Conservation (phyloP, 2,888 invertebrate species). For the Autographa pulchrina region DNA sequence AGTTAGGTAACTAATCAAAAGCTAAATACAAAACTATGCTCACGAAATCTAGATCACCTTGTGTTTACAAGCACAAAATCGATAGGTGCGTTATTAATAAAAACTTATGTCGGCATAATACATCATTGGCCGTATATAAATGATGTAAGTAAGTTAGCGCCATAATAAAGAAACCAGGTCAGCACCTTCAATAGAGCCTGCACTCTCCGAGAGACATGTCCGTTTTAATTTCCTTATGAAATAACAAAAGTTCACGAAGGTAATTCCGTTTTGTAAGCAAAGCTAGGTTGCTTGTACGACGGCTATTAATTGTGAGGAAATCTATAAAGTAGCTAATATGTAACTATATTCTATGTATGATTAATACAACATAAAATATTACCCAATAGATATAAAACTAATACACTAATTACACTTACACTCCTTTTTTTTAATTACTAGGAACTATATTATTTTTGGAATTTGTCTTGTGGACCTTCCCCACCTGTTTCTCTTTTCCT, state of each 20-base stretch:
- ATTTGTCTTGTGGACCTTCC: no score
- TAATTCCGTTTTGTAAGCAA: not conserved
- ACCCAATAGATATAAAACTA: no score
- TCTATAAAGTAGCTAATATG: no score
- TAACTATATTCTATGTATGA: no score
- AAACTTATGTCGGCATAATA: not conserved
- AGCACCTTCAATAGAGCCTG: slow-evolving; percentile 34
- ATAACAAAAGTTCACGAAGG: slow-evolving; percentile 14
- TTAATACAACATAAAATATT: no score
- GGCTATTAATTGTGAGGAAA: not conserved
- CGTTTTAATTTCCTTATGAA: slow-evolving; percentile 34
- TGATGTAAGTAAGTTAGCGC: slow-evolving; percentile 43
- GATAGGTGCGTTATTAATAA: not conserved
- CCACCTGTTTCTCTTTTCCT: no score
- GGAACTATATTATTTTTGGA: no score
- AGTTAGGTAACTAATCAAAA: not conserved
- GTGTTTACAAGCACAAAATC: not conserved
- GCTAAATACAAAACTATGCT: not conserved
- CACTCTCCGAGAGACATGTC: slow-evolving; percentile 22
- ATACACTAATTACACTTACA: no score
- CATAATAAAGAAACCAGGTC: slow-evolving; percentile 42
- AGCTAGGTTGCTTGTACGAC: not conserved
- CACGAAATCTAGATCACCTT: not conserved
- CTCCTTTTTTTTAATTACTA: no score
- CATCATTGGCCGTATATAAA: slow-evolving; percentile 7